Evolutionary conservation across 2,797 vertebrate genomes (phyloP), one percentile per base, ranked within the genome.

Genomic region (Lepilemur ruficaudatus): DNA sequence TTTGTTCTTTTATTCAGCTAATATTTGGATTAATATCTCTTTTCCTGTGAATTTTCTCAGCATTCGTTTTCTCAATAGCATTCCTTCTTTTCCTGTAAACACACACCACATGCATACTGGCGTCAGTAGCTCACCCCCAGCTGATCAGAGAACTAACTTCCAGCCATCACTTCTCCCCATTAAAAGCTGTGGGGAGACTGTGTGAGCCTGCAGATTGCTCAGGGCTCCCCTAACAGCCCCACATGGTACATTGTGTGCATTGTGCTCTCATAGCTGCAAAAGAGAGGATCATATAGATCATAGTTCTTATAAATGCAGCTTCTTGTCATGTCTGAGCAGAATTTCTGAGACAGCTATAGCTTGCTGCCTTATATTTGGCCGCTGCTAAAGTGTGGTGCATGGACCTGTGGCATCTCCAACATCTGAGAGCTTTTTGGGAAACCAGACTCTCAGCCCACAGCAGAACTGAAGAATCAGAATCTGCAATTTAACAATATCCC

Each of bases 241-340:
- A 11, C 0, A 0, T 11, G 46, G 20, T 20, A 75, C 14, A 20
- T 0, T 13, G 20, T n/a, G 9, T 28, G 1, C 25, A 12, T 2
- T 23, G 25, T 48, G 25, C 28, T 23, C 7, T 25, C 7, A 32
- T 20, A 80, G 32, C 48, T 38, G 57, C 32, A 48, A 32, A 61
- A 48, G 25, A 92, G 5, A 25, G 1, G 35, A 13, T 23, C 3
- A 4, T 5, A 70, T 23, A 12, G 32, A 95, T 1, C 59, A 20
- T 0, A 1, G n/a, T 61, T 32, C 89, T 59, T 22, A 28, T 70
- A 46, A 83, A 63, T 18, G 13, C 48, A 52, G 23, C 32, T 11
- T 75, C 22, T 14, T 69, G 63, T 41, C 38, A 9, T 0, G 15
- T 41, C 48, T 30, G 11, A 59, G 70, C 50, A 55, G 35, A 75